Conservation (phyloP, 2,888 invertebrate species). For the Busseola fusca region DNA sequence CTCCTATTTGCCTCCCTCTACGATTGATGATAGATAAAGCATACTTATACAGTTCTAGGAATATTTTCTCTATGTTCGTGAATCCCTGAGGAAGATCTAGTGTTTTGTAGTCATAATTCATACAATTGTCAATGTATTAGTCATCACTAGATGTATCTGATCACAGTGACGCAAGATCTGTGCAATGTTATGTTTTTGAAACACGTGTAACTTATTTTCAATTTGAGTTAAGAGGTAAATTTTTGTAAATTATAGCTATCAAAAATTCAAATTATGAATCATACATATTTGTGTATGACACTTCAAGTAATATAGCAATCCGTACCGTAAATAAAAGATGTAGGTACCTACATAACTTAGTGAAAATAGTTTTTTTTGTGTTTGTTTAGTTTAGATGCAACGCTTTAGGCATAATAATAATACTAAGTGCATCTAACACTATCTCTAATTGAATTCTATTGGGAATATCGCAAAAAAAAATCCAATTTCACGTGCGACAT, state of each 20-base stretch:
- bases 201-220: conserved; percentile 46
- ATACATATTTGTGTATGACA: conserved; percentile 16
- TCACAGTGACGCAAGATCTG: conserved; percentile 48
- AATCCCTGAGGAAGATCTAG: conserved; percentile 33
- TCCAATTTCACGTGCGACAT: conserved; percentile 33
- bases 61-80: conserved; percentile 13
- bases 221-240: conserved; percentile 46
- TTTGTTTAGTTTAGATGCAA: too few relatives aligned
- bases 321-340: neutral
- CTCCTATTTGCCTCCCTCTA: conserved; percentile 62
- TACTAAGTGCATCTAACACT: neutral
- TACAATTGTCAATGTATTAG: conserved; percentile 50
- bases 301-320: neutral
- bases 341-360: neutral
- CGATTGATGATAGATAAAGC: conserved; percentile 72
- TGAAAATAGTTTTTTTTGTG: neutral
- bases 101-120: conserved; percentile 29
- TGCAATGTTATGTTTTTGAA: conserved; percentile 45
- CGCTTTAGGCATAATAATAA: neutral
- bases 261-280: conserved; percentile 33
- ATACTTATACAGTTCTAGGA: conserved; percentile 37
- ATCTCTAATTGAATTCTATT: conserved; percentile 8
- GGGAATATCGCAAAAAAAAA: conserved; percentile 41
- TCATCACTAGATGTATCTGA: conserved; percentile 48
- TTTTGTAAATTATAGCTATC: conserved; percentile 42